A percentile compares a stretch with the other conserved stretches of the same genome.
Conservation (phyloP, 2,797 vertebrate species). For the Phalanger gymnotis region DNA sequence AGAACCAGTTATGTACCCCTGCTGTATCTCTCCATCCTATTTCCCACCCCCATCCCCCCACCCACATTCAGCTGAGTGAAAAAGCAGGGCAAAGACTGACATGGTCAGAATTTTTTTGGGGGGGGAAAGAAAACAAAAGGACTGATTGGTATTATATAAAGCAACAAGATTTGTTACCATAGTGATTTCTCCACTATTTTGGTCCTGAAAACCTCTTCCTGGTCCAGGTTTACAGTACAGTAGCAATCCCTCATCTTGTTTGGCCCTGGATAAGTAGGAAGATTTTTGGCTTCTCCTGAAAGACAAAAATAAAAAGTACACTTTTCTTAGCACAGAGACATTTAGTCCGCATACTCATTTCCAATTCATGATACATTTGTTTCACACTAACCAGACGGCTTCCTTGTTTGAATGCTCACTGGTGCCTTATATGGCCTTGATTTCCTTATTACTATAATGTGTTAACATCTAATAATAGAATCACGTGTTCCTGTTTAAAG, state of each 20-base stretch:
- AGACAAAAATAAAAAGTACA: slow-evolving; percentile 42
- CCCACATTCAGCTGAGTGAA: not conserved
- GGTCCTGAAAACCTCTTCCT: slow-evolving; percentile 99
- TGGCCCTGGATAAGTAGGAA: slow-evolving; percentile 96
- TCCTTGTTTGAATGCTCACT: not conserved
- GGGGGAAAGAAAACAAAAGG: not conserved
- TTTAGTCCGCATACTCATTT: not conserved
- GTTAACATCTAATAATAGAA: not conserved
- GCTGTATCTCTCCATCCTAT: not conserved
- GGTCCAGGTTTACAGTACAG: slow-evolving; percentile 99
- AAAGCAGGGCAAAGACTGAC: not conserved
- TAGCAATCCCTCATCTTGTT: slow-evolving; percentile 99
- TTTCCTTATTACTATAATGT: not conserved
- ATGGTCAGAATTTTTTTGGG: not conserved
- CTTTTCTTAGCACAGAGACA: slow-evolving; percentile 20
- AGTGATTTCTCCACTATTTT: slow-evolving; percentile 99
- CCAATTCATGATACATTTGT: not conserved
- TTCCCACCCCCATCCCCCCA: not conserved
- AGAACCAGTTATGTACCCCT: not conserved
- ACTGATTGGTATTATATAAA: not conserved
- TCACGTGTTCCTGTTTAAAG: not conserved
- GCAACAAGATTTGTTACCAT: slow-evolving; percentile 86
- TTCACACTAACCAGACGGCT: fast-evolving
- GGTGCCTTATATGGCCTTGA: not conserved
- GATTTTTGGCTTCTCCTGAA: slow-evolving; percentile 96